Percentiles rank a stretch among this genome's conserved stretches.
These are phyloP conservation scores for Protonibea diacanthus DNA, from an alignment of 2,797 vertebrate genomes.

Conservation along the genomic window DNA sequence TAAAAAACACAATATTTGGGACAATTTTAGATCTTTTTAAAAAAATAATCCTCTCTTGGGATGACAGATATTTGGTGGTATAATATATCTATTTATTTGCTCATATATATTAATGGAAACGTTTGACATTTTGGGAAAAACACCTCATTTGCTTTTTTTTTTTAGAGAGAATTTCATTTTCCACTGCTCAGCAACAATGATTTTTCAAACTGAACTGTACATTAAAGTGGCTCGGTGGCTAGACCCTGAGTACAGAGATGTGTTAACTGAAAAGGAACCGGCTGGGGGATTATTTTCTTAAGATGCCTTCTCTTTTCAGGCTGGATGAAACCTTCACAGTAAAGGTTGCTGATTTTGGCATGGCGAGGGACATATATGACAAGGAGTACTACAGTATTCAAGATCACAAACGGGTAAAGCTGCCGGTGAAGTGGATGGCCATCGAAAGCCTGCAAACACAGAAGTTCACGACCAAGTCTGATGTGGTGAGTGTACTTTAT, in stretches of 20 bases:
- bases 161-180: neutral
- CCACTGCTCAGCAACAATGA: neutral
- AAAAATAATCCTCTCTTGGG: neutral
- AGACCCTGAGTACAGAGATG: neutral
- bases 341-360: conserved; percentile 97
- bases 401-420: conserved; percentile 89
- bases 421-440: conserved; percentile 99
- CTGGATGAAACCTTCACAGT: conserved; percentile 93
- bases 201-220: neutral
- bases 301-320: conserved; percentile 78
- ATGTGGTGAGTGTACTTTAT: conserved; percentile 89
- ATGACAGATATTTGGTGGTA: neutral
- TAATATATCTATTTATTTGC: neutral
- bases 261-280: neutral
- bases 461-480: conserved; percentile 97
- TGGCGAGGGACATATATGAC: conserved; percentile 93
- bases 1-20: neutral
- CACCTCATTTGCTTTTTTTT: neutral
- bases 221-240: neutral
- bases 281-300: neutral
- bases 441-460: conserved; percentile 97
- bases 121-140: neutral
- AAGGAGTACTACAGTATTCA: conserved; percentile 97
- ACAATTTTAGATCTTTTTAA: neutral
- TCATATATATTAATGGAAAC: neutral